Conservation (phyloP, 2,797 vertebrate species). For the Triplophysa bombifrons region DNA sequence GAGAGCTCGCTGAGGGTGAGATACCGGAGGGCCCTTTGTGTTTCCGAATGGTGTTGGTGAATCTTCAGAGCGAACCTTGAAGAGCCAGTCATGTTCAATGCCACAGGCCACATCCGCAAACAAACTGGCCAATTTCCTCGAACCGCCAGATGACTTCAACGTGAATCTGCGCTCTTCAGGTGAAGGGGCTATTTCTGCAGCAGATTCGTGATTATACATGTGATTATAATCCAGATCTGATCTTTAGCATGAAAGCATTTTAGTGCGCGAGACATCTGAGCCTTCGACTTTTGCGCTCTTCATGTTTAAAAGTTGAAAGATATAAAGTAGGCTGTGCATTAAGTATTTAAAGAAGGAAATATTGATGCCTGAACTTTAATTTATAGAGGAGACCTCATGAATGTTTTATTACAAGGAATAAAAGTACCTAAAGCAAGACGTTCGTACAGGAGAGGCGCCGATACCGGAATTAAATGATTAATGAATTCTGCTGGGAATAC, state of each 20-base stretch:
- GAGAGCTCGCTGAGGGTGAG: slow-evolving; percentile 30
- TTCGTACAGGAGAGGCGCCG: slow-evolving; percentile 60
- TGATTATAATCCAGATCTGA: slow-evolving; percentile 56
- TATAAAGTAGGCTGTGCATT: slow-evolving; percentile 56
- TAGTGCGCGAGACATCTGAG: slow-evolving; percentile 57
- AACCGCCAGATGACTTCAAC: slow-evolving; percentile 9
- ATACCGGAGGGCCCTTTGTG: slow-evolving; percentile 25
- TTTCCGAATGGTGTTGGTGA: slow-evolving; percentile 23
- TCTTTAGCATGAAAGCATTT: slow-evolving; percentile 55
- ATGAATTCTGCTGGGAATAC: slow-evolving; percentile 54
- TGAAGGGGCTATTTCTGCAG: slow-evolving; percentile 44
- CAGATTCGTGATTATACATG: slow-evolving; percentile 51
- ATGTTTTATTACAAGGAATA: slow-evolving; percentile 61
- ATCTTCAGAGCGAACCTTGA: slow-evolving; percentile 36
- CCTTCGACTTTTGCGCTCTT: slow-evolving; percentile 48
- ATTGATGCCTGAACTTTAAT: slow-evolving; percentile 64
- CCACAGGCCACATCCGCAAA: slow-evolving; percentile 26
- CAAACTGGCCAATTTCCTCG: slow-evolving; percentile 26
- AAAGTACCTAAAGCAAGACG: slow-evolving; percentile 59
- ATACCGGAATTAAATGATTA: slow-evolving; percentile 56
- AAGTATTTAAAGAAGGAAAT: slow-evolving; percentile 66
- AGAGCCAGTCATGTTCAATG: slow-evolving; percentile 30
- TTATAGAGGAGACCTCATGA: slow-evolving; percentile 58
- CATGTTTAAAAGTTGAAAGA: slow-evolving; percentile 63
- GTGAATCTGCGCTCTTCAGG: slow-evolving; percentile 41